Evolutionary conservation across 2,888 invertebrate genomes (phyloP), one percentile per base, ranked within the genome.

Genomic region (Corythucha ciliata): DNA sequence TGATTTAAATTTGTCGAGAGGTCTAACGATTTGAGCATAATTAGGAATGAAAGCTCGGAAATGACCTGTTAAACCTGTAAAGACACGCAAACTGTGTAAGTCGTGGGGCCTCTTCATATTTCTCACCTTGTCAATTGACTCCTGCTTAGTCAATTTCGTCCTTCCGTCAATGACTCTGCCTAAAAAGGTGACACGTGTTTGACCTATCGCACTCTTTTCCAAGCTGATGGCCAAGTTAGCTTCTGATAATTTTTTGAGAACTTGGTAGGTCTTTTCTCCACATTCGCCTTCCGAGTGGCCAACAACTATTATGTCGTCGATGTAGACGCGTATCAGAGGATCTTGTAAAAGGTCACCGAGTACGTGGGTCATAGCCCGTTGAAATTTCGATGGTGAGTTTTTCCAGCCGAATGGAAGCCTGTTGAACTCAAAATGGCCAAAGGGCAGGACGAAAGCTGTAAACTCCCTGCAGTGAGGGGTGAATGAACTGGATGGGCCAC

Each of bases 351-450:
- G 29, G 12, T 29, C 29, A 10, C 29, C 29, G 8, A 29, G 12
- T 10, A 29, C 29, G 8, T 8, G 8, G 10, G 29, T 29, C 29
- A 29, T 29, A 8, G 12, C 16, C 26, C 41, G 24, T 24, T 41
- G 24, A 12, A 41, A 41, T 41, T 41, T 41, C 22, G 41, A 21
- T 12, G 41, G 41, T 12, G 41, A 41, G n/a, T 41, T 41, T 41
- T 41, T 41, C 41, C 41, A 41, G 8, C 41, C 41, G 16, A 22
- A 41, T n/a, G 41, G 41, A 10, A 41, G 24, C 12, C 14, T 10
- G n/a, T 41, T 41, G n/a, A 24, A 41, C 26, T 41, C 41, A 24
- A 21, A 41, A 7, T 41, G 41, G 7, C 41, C 41, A 22, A 41
- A 41, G 4, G 18, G 41, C 3, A 41, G n/a, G n/a, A n/a, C n/a